phyloP scores from a whole-genome alignment of 2,797 vertebrate genomes.

The Heteromormyrus szaboi region DNA sequence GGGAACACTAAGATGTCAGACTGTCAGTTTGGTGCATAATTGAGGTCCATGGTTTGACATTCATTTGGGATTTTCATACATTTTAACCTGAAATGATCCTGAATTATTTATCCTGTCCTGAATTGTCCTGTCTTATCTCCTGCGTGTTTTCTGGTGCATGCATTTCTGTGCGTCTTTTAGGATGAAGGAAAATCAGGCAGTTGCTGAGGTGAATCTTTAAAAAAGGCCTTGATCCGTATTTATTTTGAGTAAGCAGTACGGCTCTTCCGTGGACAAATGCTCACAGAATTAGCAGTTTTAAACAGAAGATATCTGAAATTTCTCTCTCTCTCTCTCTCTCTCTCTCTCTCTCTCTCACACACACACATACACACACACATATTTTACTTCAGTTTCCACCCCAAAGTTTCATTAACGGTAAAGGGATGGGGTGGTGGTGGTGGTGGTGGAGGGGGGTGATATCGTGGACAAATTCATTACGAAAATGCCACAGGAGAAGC shows the following conservation, averaged over 20 bases:
- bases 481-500: conserved; percentile 42
- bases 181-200: background rate
- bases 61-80: background rate
- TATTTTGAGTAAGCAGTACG: background rate
- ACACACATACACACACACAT: background rate
- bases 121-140: background rate
- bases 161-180: background rate
- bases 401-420: background rate
- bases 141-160: background rate
- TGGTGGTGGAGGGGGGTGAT: background rate
- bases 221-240: background rate
- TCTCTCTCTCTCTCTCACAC: background rate
- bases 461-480: conserved; percentile 26
- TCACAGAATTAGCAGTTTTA: background rate
- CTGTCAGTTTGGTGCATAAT: background rate
- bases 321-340: background rate
- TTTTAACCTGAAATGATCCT: background rate
- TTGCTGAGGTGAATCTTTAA: background rate
- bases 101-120: conserved; percentile 4
- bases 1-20: background rate
- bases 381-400: background rate
- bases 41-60: background rate
- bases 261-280: background rate
- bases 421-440: background rate
- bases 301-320: background rate